Conservation (phyloP, 2,888 invertebrate species). For the Lottia scabra region DNA sequence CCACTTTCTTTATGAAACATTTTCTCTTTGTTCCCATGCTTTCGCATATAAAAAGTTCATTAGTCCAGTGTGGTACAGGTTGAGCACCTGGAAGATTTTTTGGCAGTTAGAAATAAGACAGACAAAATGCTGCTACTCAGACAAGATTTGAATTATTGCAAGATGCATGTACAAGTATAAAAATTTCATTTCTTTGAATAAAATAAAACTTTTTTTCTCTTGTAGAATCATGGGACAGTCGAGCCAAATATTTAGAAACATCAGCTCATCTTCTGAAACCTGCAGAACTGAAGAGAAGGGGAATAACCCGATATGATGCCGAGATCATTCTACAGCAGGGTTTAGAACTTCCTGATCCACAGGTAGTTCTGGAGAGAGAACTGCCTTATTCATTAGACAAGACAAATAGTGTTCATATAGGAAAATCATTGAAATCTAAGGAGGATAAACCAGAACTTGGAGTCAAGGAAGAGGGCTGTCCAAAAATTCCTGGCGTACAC, state of each 20-base stretch:
- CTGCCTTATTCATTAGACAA: conserved; percentile 5
- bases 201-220: conserved; percentile 21
- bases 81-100: too few relatives aligned
- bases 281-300: conserved; percentile 61
- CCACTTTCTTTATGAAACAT: too few relatives aligned
- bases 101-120: too few relatives aligned
- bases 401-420: background rate
- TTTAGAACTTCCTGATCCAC: conserved; percentile 56
- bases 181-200: too few relatives aligned
- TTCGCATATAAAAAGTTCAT: too few relatives aligned
- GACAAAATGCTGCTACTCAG: too few relatives aligned
- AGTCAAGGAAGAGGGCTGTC: too few relatives aligned
- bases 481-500: background rate
- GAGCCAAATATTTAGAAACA: conserved; percentile 62
- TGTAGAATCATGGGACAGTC: conserved; percentile 60
- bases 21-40: too few relatives aligned
- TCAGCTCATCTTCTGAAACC: conserved; percentile 61
- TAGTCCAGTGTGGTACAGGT: too few relatives aligned
- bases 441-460: background rate
- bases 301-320: conserved; percentile 67
- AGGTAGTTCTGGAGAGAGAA: conserved; percentile 12
- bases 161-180: too few relatives aligned
- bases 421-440: background rate
- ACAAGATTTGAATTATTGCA: too few relatives aligned
- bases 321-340: conserved; percentile 66